Base-by-base conservation (phyloP, 2,888 invertebrate species). In the Caenorhabditis macrosperma region DNA sequence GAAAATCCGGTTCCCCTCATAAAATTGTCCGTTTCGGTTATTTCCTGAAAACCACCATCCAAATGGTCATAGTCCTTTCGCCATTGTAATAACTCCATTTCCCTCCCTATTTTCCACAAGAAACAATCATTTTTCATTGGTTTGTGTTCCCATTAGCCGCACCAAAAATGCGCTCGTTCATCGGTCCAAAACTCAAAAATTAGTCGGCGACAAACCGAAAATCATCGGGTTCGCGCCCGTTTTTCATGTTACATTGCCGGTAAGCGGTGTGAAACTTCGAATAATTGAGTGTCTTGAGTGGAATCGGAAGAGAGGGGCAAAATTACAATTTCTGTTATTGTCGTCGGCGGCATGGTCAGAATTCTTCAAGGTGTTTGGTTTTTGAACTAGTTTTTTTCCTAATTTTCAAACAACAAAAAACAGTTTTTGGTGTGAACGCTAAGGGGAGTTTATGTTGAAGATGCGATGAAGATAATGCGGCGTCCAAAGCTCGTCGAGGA, bases 301-400 rank as follows among this genome's bases (percentile, higher is more conserved):
- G 67, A 67, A 57, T 59, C 68, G 68, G 68, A 26, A 38, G 17
- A 9, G 12, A 38, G n/a, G n/a, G n/a, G n/a, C n/a, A 38, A 12
- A 9, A 5, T 38, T 12, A 12, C 38, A 5, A 9, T 38, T 38
- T 38, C 12, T 5, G n/a, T n/a, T 15, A 38, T 12, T 38, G 38
- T 9, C 5, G 15, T 10, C 15, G 48, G 28, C 46, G 48, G 48
- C 22, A 35, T n/a, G 67, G 66, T 66, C 67, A 55, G 67, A n/a
- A 28, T 24, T 22, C n/a, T 24, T 20, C n/a, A 35, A 60, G 69
- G 52, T 69, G 33, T 71, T 71, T 71, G 69, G 48, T 71, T 71
- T 61, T 54, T 71, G 69, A 71, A 61, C 69, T 63, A 33, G 61
- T 55, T 44, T 55, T 54, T 63, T 54, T 41, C 52, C 28, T 33